Base-by-base conservation (phyloP, 2,113 vertebrate genomes). In the Clarias gariepinus region DNA sequence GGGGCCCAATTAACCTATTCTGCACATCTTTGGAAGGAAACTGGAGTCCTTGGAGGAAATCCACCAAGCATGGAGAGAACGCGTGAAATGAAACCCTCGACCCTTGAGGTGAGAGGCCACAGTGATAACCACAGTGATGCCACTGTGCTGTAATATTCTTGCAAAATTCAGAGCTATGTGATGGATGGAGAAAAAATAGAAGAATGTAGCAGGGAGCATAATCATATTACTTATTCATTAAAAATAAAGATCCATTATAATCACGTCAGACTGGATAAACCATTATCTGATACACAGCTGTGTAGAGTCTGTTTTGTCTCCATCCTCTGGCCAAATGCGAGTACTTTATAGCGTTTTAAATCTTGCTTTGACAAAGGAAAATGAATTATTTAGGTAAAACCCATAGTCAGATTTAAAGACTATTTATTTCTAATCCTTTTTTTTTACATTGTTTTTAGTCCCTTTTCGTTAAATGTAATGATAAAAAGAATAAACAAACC, bases 241-340 rank as follows among this genome's bases (percentile, higher is more conserved):
- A 30, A 53, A 3, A 77, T 55, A 77, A 13, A 77, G 25, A 77
- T 77, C 74, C 23, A 52, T 23, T 52, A 25, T 9, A 47, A n/a
- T 77, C 13, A 55, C 73, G 12, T 16, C 74, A 77, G 4, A 52
- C 23, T n/a, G 47, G 12, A 76, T 53, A 53, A 53, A 53, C 12
- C 1, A 15, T 53, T 53, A 12, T 57, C 15, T 77, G 12, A 8
- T 16, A 57, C 25, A 23, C 57, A 80, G 16, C 78, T 61, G 10
- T 61, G 30, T 80, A 30, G 47, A 66, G 63, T 33, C 61, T 69
- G 64, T 73, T 71, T 73, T 82, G 73, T 47, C 81, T 83, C 86
- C 81, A 64, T 76, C 82, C 12, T 28, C 66, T 87, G 61, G 71
- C 16, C 85, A 86, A 2, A 25, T 68, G 13, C 1, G 33, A 47